Percentiles rank a stretch among this genome's conserved stretches.
Evolutionary conservation across 1,140 invertebrate species (phyloP).

Genomic region (Microplitis mediator): DNA sequence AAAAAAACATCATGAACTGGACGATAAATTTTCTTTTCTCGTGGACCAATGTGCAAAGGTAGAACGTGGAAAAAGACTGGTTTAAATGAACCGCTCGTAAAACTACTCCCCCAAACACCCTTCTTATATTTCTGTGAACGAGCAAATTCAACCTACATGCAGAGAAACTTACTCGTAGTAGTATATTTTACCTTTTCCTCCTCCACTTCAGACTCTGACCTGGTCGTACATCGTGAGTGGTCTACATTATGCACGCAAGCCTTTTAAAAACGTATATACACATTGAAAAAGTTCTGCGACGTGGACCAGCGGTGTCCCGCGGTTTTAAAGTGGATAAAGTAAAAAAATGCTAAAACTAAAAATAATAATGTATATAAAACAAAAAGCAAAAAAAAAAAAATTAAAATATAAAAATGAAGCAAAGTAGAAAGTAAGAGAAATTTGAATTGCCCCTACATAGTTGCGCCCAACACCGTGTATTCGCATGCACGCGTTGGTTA

Average conservation of each 20-base stretch:
- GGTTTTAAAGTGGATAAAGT: background rate
- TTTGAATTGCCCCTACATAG: slow-evolving; percentile 43
- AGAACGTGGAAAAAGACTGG: slow-evolving; percentile 13
- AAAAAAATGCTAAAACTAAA: slow-evolving; percentile 12
- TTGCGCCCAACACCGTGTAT: slow-evolving; percentile 16
- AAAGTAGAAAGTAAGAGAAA: slow-evolving; percentile 26
- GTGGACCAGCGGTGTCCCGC: slow-evolving; percentile 9
- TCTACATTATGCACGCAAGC: slow-evolving; percentile 45
- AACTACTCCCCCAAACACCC: slow-evolving; percentile 19
- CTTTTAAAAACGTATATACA: slow-evolving; percentile 43
- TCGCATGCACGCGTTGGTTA: slow-evolving; percentile 10
- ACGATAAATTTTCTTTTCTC: slow-evolving; percentile 29
- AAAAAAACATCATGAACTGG: background rate
- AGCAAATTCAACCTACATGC: slow-evolving; percentile 41
- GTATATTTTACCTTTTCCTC: slow-evolving; percentile 4
- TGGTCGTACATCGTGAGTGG: slow-evolving; percentile 25
- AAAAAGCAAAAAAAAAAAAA: background rate
- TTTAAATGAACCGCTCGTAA: slow-evolving; percentile 32
- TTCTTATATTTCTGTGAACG: slow-evolving; percentile 37
- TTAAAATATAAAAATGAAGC: background rate
- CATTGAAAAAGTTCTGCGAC: slow-evolving; percentile 45
- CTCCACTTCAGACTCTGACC: slow-evolving; percentile 4
- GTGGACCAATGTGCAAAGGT: slow-evolving; percentile 15
- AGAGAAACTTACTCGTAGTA: background rate
- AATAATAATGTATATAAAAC: background rate